Percentiles rank a stretch among this genome's conserved stretches.
Conservation (phyloP, 2,888 invertebrate species). For the Sinelater perroti region DNA sequence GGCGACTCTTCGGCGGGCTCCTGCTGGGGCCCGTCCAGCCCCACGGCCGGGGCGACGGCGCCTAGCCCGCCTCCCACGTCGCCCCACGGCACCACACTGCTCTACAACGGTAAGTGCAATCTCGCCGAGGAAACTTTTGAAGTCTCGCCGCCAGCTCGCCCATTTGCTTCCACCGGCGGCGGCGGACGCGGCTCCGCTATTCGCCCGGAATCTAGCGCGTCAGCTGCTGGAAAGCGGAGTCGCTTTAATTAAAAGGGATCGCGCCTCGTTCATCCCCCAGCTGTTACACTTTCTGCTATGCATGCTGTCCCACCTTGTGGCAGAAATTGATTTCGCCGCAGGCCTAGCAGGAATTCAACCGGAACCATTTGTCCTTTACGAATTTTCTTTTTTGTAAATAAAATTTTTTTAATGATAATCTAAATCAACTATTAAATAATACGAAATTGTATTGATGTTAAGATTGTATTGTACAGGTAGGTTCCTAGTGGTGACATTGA, state of each 20-base stretch:
- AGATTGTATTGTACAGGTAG: too few species aligned
- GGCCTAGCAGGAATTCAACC: too few species aligned
- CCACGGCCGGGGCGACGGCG: slow-evolving; percentile 79
- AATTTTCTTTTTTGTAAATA: too few species aligned
- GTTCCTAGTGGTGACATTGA: too few species aligned
- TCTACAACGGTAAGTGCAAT: slow-evolving; percentile 77
- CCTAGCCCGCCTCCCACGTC: slow-evolving; percentile 77
- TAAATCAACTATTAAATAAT: too few species aligned
- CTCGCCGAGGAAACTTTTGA: too few species aligned
- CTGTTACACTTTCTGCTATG: slow-evolving; percentile 34
- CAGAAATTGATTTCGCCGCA: too few species aligned
- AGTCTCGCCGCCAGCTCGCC: too few species aligned
- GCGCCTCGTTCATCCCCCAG: slow-evolving; percentile 31
- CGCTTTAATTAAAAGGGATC: slow-evolving; percentile 38
- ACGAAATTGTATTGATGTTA: too few species aligned
- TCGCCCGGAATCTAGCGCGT: slow-evolving; percentile 20
- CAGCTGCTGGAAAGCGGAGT: slow-evolving; percentile 33
- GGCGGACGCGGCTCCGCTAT: too few species aligned
- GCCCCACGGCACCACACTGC: slow-evolving; percentile 74
- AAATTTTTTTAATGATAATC: too few species aligned
- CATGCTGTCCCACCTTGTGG: slow-evolving; percentile 24
- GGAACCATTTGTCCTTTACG: too few species aligned
- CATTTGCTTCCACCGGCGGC: neutral
- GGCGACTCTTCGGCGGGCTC: slow-evolving; percentile 69
- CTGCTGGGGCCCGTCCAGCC: slow-evolving; percentile 79